Evolutionary conservation across 2,797 vertebrate species (phyloP).

Genomic region (Nyctalus aviator): DNA sequence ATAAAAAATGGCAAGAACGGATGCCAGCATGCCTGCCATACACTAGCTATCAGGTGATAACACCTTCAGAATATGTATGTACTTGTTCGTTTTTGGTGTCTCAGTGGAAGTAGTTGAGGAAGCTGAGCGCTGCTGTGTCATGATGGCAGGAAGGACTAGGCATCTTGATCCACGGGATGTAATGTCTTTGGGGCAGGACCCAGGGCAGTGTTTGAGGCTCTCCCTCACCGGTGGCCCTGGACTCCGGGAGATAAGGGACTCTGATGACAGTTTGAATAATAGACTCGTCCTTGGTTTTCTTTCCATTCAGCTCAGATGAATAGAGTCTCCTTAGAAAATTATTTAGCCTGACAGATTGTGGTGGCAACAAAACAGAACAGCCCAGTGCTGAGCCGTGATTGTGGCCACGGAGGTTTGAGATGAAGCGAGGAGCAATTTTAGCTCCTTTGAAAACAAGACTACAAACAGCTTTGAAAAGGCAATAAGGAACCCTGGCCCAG

Average conservation of each 20-base stretch:
- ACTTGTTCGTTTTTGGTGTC: neutral
- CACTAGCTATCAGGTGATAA: neutral
- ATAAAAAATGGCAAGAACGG: neutral
- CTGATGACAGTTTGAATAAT: neutral
- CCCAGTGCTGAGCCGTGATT: neutral
- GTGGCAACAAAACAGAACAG: neutral
- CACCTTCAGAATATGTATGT: neutral
- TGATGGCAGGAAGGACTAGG: neutral
- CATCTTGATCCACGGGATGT: neutral
- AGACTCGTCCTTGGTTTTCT: neutral
- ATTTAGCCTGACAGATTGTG: neutral
- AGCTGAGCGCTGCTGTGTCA: rapidly evolving
- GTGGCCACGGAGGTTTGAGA: neutral
- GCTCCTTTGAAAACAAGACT: neutral
- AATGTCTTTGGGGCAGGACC: neutral
- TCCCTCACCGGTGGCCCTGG: neutral
- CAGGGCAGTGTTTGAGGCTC: rapidly evolving
- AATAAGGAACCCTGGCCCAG: neutral
- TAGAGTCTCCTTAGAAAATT: neutral
- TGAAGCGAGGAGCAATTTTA: neutral
- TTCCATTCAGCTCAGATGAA: neutral
- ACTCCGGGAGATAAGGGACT: neutral
- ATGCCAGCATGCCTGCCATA: neutral
- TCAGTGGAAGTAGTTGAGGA: neutral
- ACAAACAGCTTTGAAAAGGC: neutral